A percentile compares a stretch with the other conserved stretches of the same genome.
Conservation (phyloP, 2,797 vertebrate species). For the Acipenser oxyrinchus region DNA sequence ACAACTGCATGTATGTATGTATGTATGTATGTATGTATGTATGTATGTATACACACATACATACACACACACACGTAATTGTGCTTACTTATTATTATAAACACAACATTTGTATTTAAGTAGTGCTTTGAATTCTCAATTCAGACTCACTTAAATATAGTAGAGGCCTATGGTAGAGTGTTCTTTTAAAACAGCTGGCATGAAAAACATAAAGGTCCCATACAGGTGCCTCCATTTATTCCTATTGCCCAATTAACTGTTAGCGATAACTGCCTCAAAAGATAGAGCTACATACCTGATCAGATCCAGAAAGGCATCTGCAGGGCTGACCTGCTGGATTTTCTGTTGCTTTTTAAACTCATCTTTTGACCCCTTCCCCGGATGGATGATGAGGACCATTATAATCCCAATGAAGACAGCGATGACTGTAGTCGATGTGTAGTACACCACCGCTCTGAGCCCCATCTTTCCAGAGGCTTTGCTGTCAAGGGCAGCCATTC, state of each 20-base stretch:
- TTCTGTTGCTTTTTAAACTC: constrained; percentile 89
- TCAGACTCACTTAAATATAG: too few species aligned
- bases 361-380: constrained; percentile 88
- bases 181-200: too few species aligned
- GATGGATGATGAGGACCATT: constrained; percentile 93
- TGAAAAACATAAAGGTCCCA: too few species aligned
- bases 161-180: too few species aligned
- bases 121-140: not conserved
- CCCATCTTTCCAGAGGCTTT: constrained; percentile 97
- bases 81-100: not conserved
- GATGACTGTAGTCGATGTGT: constrained; percentile 93
- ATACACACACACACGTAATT: not conserved
- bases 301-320: constrained; percentile 91
- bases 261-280: too few species aligned
- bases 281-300: constrained; percentile 71
- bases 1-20: too few species aligned
- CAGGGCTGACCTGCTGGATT: constrained; percentile 82
- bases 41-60: too few species aligned
- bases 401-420: constrained; percentile 91
- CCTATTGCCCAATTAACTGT: too few species aligned
- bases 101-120: not conserved
- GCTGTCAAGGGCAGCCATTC: constrained; percentile 92
- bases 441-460: constrained; percentile 88
- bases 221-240: too few species aligned
- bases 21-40: too few species aligned